phyloP scores from a whole-genome alignment of 2,888 invertebrate species.

The Patella pellucida region DNA sequence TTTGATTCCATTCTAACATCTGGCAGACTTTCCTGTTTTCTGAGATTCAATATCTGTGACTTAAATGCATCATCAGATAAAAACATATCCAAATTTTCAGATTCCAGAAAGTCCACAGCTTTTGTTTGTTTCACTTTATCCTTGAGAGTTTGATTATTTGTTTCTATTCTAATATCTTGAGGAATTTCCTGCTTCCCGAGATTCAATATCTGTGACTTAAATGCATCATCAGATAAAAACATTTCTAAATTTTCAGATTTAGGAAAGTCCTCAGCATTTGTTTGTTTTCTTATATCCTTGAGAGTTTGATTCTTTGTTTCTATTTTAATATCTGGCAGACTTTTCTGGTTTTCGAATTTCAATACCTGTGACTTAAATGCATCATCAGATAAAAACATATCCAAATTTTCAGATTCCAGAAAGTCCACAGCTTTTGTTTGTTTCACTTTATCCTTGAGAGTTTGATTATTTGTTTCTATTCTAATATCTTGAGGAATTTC shows the following conservation, averaged over 20 bases:
- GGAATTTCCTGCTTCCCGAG: too few relatives aligned
- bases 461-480: background rate
- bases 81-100: constrained; percentile 29
- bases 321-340: too few relatives aligned
- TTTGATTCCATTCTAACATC: too few relatives aligned
- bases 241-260: constrained; percentile 26
- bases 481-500: background rate
- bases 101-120: constrained; percentile 19
- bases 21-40: too few relatives aligned
- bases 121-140: too few relatives aligned
- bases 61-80: constrained; percentile 8
- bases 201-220: background rate
- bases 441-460: background rate
- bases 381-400: constrained; percentile 20
- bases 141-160: too few relatives aligned
- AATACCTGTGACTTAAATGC: background rate
- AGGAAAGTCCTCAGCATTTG: constrained; percentile 18
- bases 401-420: constrained; percentile 28
- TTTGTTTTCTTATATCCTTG: background rate
- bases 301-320: background rate
- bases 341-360: too few relatives aligned
- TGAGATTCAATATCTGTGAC: background rate
- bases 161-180: too few relatives aligned
- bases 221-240: constrained; percentile 17
- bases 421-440: constrained; percentile 3